Conservation (phyloP, 2,888 invertebrate species). For the Gryllus longicercus region DNA sequence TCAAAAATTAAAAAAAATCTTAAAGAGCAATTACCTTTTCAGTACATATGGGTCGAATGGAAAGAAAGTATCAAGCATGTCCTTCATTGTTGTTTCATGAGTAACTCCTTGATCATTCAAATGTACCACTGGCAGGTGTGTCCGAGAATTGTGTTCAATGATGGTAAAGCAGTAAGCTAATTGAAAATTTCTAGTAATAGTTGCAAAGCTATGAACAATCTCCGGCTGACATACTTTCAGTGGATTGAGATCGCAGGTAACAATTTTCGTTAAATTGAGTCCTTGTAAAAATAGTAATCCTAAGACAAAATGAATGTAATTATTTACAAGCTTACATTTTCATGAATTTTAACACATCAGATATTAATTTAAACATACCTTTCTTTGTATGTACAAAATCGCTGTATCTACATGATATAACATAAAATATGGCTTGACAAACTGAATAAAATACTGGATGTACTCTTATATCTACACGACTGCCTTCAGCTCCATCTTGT, state of each 20-base stretch:
- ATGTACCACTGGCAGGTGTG: constrained; percentile 56
- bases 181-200: constrained; percentile 78
- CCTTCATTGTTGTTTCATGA: constrained; percentile 41
- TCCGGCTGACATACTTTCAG: constrained; percentile 74
- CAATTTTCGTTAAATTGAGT: constrained; percentile 79
- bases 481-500: constrained; percentile 56
- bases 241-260: constrained; percentile 84
- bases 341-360: neutral
- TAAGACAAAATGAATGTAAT: constrained; percentile 48
- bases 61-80: constrained; percentile 69
- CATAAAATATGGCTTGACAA: constrained; percentile 89
- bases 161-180: constrained; percentile 89
- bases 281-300: constrained; percentile 75
- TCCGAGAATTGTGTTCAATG: constrained; percentile 76
- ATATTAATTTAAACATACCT: constrained; percentile 57
- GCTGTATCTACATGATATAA: constrained; percentile 84
- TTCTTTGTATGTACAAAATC: constrained; percentile 73
- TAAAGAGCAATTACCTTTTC: constrained; percentile 52
- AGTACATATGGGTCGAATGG: constrained; percentile 88
- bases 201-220: constrained; percentile 76
- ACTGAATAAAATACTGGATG: constrained; percentile 89
- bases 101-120: constrained; percentile 50
- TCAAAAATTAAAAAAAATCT: constrained; percentile 5
- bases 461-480: constrained; percentile 60
- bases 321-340: neutral